Percentiles rank a stretch among this genome's conserved stretches.
Evolutionary conservation across 2,888 invertebrate species (phyloP).

Genomic region (Bellardia pandia): DNA sequence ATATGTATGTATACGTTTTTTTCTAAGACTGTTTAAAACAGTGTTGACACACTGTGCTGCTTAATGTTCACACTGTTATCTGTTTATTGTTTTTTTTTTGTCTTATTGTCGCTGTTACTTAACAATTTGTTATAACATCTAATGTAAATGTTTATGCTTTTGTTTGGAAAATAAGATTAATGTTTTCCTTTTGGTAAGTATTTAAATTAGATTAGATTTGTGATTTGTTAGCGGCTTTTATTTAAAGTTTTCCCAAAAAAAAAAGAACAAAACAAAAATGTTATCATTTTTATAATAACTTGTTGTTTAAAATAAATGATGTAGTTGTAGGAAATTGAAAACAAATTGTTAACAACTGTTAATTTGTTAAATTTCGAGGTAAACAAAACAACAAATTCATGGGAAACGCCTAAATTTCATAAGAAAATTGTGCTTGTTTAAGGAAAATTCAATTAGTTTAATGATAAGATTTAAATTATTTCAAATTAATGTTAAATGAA

Average conservation of each 20-base stretch:
- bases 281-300: background rate
- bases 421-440: background rate
- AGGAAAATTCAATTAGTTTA: background rate
- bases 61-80: background rate
- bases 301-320: background rate
- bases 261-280: background rate
- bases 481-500: no score
- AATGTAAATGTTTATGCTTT: conserved; percentile 41
- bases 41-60: conserved; percentile 31
- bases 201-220: conserved; percentile 56
- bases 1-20: background rate
- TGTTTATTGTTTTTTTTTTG: background rate
- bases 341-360: conserved; percentile 21
- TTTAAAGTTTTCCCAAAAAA: conserved; percentile 30
- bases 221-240: conserved; percentile 55
- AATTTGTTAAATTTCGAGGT: no score
- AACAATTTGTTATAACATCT: background rate
- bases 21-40: background rate
- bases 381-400: background rate
- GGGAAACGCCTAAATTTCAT: conserved; percentile 16
- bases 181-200: conserved; percentile 34
- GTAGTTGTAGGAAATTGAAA: conserved; percentile 9
- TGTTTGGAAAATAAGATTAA: conserved; percentile 54
- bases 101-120: background rate
- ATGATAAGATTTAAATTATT: no score